phyloP scores from a whole-genome alignment of 1,140 invertebrate species.

The Calycopis cecrops region DNA sequence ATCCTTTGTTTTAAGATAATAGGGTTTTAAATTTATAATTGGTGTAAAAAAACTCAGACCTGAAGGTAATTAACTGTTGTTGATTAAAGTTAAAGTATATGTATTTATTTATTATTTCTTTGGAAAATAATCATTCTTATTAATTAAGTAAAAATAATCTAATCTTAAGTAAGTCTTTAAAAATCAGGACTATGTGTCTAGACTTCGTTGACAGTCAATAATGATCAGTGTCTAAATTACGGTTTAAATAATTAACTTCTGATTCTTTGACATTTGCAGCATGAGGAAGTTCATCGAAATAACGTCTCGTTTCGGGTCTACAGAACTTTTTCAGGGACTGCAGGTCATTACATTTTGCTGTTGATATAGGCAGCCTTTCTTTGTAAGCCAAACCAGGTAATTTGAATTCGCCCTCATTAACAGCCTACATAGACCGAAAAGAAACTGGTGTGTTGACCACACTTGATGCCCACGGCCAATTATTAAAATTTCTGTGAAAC shows the following conservation, averaged over 20 bases:
- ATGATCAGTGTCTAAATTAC: conserved; percentile 1
- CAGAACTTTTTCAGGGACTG: conserved; percentile 20
- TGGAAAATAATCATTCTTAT: too few relatives aligned
- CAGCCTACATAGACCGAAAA: conserved; percentile 24
- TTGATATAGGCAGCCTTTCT: conserved; percentile 14
- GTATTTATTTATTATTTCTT: too few relatives aligned
- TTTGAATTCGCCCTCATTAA: conserved; percentile 26
- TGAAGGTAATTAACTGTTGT: too few relatives aligned
- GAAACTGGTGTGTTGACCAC: conserved; percentile 28
- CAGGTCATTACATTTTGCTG: conserved; percentile 13
- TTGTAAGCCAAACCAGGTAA: conserved; percentile 24
- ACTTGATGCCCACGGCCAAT: conserved; percentile 27
- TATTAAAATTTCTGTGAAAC: conserved; percentile 23
- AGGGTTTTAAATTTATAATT: too few relatives aligned
- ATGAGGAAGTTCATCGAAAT: conserved; percentile 17
- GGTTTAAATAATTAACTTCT: conserved; percentile 3
- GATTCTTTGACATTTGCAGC: conserved; percentile 7
- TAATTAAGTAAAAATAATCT: too few relatives aligned
- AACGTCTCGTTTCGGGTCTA: conserved; percentile 18
- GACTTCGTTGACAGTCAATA: not conserved
- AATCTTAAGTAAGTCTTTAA: too few relatives aligned
- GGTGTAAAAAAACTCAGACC: too few relatives aligned
- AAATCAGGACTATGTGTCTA: too few relatives aligned
- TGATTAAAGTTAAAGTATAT: too few relatives aligned
- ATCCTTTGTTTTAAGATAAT: too few relatives aligned